Conservation (phyloP, 1,140 invertebrate species). For the Drosophila ogumai region DNA sequence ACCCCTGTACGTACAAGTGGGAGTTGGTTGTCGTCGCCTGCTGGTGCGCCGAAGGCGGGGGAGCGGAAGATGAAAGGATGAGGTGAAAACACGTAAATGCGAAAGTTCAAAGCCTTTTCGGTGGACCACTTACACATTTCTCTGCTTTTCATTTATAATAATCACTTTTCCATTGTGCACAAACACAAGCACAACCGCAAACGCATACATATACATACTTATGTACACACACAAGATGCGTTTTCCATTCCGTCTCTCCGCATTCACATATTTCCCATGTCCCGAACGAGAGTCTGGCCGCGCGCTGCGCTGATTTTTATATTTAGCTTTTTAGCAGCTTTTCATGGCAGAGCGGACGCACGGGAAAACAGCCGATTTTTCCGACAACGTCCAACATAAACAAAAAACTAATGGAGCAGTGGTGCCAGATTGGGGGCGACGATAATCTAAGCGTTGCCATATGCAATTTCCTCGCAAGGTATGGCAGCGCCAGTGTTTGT, state of each 20-base stretch:
- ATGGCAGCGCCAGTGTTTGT: background rate
- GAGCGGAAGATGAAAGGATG: constrained; percentile 35
- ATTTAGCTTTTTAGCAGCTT: constrained; percentile 82
- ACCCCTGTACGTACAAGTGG: constrained; percentile 69
- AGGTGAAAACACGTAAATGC: constrained; percentile 64
- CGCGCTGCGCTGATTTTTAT: constrained; percentile 79
- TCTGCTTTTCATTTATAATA: constrained; percentile 77
- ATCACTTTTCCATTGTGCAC: constrained; percentile 76
- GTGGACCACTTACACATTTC: constrained; percentile 77
- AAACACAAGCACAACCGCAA: constrained; percentile 51
- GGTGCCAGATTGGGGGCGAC: constrained; percentile 27
- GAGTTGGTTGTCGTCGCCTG: constrained; percentile 64
- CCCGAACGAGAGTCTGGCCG: constrained; percentile 30
- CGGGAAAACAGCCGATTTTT: constrained; percentile 72
- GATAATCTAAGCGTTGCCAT: constrained; percentile 29
- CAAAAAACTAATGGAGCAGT: constrained; percentile 65
- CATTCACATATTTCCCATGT: constrained; percentile 65
- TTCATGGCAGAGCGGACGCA: constrained; percentile 55
- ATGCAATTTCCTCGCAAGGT: background rate
- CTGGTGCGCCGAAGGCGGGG: constrained; percentile 19
- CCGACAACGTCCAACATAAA: constrained; percentile 76
- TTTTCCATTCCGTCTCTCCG: constrained; percentile 52
- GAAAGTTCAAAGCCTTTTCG: constrained; percentile 63
- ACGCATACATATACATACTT: constrained; percentile 34
- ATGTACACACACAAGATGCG: constrained; percentile 59